Evolutionary conservation across 1,140 invertebrate genomes (phyloP), one percentile per base, ranked within the genome.

Genomic region (Drosophila ogumai): DNA sequence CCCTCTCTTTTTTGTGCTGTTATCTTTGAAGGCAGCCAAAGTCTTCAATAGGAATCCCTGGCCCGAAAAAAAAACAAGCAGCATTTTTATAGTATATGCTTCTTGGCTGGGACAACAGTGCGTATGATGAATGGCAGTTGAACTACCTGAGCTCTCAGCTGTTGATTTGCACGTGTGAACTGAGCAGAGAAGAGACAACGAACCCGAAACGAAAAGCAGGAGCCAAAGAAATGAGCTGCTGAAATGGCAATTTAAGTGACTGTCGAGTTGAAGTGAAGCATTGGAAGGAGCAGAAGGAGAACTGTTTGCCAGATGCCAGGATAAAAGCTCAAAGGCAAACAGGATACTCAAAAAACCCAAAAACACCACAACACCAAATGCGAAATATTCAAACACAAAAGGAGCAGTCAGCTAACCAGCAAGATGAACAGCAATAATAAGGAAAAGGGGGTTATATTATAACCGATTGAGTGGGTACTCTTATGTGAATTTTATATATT

Each of bases 231-330:
- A 85, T 90, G 85, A 85, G 86, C 85, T 90, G 86, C 77, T 81
- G 81, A 90, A 90, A 90, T 90, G 78, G 85, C 86, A 81, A 90
- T 85, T 90, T 72, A 88, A 88, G 85, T 90, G 85, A 88, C 81
- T 88, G 81, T 85, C 84, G 72, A 88, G 41, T 59, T 67, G 50
- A 72, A 77, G 61, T 73, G 73, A 38, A 56, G 58, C 43, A 28
- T 28, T 15, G 22, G 32, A 34, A 25, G 38, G 17, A 13, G 19
- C 17, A 12, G 6, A n/a, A 15, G 43, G 9, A 34, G 46, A 55
- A 44, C 40, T 79, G 76, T 79, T 79, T 82, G 71, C 75, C 75
- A 82, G 80, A 80, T 81, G 81, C 77, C 82, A 81, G 63, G 82
- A 86, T 81, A 86, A 87, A 81, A 86, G 81, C 81, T 82, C 73